A percentile compares a stretch with the other conserved stretches of the same genome.
These are phyloP conservation scores for Operophtera brumata DNA, from an alignment of 2,888 invertebrate genomes.

Conservation along the genomic window DNA sequence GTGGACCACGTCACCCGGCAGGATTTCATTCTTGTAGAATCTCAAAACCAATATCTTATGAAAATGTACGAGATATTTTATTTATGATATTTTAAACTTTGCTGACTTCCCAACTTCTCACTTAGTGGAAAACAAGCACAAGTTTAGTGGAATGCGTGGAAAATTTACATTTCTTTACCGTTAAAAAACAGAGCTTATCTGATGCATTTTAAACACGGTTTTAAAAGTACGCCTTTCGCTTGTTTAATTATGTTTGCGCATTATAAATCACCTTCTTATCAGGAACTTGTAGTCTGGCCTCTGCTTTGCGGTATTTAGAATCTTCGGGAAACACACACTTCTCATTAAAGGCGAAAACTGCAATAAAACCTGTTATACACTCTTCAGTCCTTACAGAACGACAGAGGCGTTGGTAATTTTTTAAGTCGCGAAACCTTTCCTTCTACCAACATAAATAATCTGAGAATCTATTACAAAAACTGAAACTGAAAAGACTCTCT, in stretches of 20 bases:
- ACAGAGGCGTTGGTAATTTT: no score
- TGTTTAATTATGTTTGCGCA: constrained; percentile 1
- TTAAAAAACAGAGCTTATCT: constrained; percentile 11
- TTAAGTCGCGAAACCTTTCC: no score
- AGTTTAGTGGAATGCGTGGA: neutral
- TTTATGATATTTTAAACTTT: neutral
- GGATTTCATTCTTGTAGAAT: no score
- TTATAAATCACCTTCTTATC: neutral
- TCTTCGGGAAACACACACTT: no score
- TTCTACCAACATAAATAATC: no score
- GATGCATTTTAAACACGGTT: constrained; percentile 10
- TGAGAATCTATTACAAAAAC: no score
- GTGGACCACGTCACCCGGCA: no score
- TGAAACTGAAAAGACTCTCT: no score
- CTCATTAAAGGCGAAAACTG: no score
- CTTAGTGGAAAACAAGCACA: neutral
- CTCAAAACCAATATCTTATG: neutral
- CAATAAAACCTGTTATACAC: no score
- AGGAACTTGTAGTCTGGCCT: neutral
- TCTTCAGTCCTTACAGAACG: no score
- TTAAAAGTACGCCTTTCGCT: neutral
- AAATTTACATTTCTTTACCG: constrained; percentile 13
- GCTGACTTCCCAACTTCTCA: neutral
- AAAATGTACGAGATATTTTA: neutral
- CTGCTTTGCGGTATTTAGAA: no score